These are phyloP conservation scores for Eumerus sabulonum DNA, from an alignment of 2,888 invertebrate genomes.

Conservation along the genomic window DNA sequence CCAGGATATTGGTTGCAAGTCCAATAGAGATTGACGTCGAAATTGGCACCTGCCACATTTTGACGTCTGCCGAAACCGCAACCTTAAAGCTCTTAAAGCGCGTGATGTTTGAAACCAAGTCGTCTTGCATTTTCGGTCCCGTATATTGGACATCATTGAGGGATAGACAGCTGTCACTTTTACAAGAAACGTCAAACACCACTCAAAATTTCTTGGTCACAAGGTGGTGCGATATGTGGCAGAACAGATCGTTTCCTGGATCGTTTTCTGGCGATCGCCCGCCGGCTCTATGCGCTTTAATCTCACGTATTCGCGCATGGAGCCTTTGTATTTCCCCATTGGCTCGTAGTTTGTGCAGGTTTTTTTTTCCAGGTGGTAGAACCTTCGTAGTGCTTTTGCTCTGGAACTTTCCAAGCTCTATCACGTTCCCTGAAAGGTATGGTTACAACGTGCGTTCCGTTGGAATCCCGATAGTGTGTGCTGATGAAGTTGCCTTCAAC, in stretches of 20 bases:
- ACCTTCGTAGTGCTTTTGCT: constrained; percentile 7
- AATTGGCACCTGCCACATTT: not conserved
- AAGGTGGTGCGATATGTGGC: constrained; percentile 4
- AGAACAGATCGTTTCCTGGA: too few species aligned
- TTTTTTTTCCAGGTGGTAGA: constrained; percentile 15
- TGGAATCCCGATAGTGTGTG: constrained; percentile 6
- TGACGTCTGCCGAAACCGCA: not conserved
- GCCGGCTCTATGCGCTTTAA: constrained; percentile 15
- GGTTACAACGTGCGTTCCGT: not conserved
- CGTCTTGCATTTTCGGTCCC: constrained; percentile 20
- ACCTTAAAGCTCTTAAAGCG: not conserved
- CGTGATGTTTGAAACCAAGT: not conserved
- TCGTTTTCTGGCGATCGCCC: not conserved
- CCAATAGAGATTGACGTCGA: too few species aligned
- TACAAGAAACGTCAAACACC: constrained; percentile 26
- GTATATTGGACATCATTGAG: constrained; percentile 33
- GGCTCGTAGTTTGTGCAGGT: not conserved
- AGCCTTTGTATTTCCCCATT: not conserved
- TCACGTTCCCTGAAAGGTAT: not conserved
- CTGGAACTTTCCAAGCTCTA: not conserved
- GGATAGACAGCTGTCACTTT: constrained; percentile 1
- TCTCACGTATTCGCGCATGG: constrained; percentile 15
- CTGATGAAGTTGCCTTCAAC: constrained; percentile 9
- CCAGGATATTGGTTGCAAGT: not conserved
- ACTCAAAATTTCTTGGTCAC: constrained; percentile 42